Conservation (phyloP, 1,140 invertebrate genomes). For the Neotoxoptera formosana region DNA sequence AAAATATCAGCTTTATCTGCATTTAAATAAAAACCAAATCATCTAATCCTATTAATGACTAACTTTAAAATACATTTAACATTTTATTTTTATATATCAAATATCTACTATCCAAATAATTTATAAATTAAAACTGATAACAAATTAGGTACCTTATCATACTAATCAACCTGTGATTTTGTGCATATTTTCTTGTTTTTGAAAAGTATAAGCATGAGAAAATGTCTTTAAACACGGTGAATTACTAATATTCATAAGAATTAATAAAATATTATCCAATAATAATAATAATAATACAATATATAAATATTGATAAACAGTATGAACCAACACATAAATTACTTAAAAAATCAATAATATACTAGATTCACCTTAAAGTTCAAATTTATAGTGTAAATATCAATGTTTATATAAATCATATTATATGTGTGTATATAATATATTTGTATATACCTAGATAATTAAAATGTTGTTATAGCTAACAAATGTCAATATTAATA, state of each 20-base stretch:
- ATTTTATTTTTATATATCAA: not conserved
- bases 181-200: not conserved
- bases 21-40: not conserved
- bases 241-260: not conserved
- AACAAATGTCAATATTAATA: not conserved
- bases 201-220: not conserved
- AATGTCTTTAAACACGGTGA: not conserved
- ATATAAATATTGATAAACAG: too few species aligned
- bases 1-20: not conserved
- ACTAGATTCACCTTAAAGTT: not conserved
- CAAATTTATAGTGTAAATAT: not conserved
- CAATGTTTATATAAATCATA: not conserved
- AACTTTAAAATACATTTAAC: too few species aligned
- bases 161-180: not conserved
- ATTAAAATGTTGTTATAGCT: not conserved
- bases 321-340: not conserved
- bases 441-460: not conserved
- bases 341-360: not conserved
- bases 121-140: not conserved
- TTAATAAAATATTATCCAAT: not conserved
- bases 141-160: slow-evolving; percentile 5
- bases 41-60: not conserved
- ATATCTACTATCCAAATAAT: not conserved
- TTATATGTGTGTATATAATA: too few species aligned
- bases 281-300: not conserved